phyloP scores from a whole-genome alignment of 2,797 vertebrate genomes.

The Mareca penelope region DNA sequence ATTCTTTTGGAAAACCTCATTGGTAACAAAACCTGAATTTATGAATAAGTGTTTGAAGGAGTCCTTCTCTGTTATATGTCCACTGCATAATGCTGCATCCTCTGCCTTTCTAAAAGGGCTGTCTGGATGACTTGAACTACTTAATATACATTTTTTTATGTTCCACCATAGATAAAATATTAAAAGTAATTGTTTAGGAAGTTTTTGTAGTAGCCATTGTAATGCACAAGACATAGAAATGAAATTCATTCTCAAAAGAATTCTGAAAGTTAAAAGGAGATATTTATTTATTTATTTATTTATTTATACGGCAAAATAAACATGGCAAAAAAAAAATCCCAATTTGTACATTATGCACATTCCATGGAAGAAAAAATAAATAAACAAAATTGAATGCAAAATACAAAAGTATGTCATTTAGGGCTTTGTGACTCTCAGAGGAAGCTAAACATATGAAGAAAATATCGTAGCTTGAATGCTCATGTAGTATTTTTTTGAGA shows the following conservation, averaged over 20 bases:
- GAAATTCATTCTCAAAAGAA: background rate
- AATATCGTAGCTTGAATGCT: background rate
- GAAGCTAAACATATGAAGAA: background rate
- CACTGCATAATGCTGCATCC: background rate
- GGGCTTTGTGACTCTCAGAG: background rate
- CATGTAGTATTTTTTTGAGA: background rate
- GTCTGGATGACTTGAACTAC: background rate
- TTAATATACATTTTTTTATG: background rate
- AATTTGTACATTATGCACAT: background rate
- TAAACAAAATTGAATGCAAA: background rate
- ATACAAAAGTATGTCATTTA: background rate
- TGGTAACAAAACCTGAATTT: background rate
- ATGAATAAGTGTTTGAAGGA: background rate
- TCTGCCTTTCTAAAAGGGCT: background rate
- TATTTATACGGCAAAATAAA: background rate
- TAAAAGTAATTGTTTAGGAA: background rate
- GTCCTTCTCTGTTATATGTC: background rate
- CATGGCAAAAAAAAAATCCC: background rate
- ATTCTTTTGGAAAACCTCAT: background rate
- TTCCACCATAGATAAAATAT: background rate
- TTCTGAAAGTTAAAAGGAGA: background rate
- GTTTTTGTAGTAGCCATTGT: background rate
- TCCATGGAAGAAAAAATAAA: background rate
- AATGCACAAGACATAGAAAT: background rate
- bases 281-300: background rate